phyloP scores from a whole-genome alignment of 2,888 invertebrate genomes.

The Mantis religiosa region DNA sequence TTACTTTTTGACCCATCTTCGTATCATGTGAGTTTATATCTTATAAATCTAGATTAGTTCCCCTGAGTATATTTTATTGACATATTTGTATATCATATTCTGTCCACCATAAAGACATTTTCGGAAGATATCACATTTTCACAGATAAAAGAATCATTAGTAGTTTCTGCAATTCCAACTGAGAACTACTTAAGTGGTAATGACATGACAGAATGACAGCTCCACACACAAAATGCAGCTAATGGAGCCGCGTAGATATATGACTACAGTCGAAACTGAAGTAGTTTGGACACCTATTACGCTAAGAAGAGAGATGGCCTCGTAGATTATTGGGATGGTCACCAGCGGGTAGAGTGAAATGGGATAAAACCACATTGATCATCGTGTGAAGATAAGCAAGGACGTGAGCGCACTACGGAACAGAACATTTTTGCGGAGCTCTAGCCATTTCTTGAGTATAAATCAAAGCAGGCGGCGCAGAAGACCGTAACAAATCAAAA shows the following conservation, averaged over 20 bases:
- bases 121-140: too few relatives aligned
- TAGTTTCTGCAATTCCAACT: too few relatives aligned
- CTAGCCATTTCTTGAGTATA: not conserved
- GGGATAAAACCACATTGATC: not conserved
- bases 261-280: not conserved
- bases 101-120: too few relatives aligned
- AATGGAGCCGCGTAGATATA: not conserved
- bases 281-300: not conserved
- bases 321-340: not conserved
- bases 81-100: too few relatives aligned
- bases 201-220: not conserved
- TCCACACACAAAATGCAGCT: not conserved
- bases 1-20: too few relatives aligned
- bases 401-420: not conserved
- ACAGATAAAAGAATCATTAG: too few relatives aligned
- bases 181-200: too few relatives aligned
- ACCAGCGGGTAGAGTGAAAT: not conserved
- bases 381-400: not conserved
- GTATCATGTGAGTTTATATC: too few relatives aligned
- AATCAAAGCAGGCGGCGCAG: not conserved
- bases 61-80: too few relatives aligned
- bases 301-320: not conserved
- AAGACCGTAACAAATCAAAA: not conserved
- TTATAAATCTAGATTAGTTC: too few relatives aligned
- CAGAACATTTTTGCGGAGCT: not conserved